A percentile compares a stretch with the other conserved stretches of the same genome.
These are phyloP conservation scores for Pygocentrus nattereri DNA, from an alignment of 2,797 vertebrate genomes.

Conservation along the genomic window DNA sequence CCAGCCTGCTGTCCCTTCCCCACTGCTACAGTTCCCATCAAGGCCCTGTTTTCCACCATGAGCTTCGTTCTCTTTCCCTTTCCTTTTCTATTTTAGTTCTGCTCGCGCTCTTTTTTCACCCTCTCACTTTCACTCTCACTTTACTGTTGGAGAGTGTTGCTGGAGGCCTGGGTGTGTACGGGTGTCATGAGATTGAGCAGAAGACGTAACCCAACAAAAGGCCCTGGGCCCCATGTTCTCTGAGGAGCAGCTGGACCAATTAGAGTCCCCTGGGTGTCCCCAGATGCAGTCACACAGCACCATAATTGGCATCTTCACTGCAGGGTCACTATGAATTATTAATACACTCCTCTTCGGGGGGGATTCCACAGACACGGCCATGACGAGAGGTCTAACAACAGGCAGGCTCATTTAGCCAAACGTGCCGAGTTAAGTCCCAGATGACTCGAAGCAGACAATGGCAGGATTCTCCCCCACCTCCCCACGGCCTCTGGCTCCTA, in stretches of 20 bases:
- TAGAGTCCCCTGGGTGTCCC: conserved; percentile 67
- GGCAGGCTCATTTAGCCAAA: conserved; percentile 42
- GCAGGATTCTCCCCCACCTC: neutral
- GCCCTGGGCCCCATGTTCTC: conserved; percentile 45
- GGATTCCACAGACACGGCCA: conserved; percentile 36
- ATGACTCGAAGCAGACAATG: neutral
- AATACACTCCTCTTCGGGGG: conserved; percentile 72
- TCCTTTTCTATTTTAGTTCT: neutral
- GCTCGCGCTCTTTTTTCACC: neutral
- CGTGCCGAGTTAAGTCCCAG: conserved; percentile 23
- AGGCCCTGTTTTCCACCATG: neutral
- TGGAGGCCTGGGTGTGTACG: conserved; percentile 17
- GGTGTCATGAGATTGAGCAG: conserved; percentile 44
- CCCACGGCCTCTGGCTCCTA: neutral
- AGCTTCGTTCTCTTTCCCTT: neutral
- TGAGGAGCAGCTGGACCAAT: conserved; percentile 83
- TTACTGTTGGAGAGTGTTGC: conserved; percentile 1
- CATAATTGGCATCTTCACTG: conserved; percentile 80
- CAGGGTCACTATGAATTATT: conserved; percentile 80
- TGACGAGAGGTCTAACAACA: conserved; percentile 16
- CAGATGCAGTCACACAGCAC: conserved; percentile 66
- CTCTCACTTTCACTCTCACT: conserved; percentile 4
- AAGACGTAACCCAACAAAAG: conserved; percentile 65
- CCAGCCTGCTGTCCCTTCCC: neutral
- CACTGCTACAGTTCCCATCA: conserved; percentile 18